These are phyloP conservation scores for Melitaea cinxia DNA, from an alignment of 1,140 invertebrate species.

Conservation along the genomic window DNA sequence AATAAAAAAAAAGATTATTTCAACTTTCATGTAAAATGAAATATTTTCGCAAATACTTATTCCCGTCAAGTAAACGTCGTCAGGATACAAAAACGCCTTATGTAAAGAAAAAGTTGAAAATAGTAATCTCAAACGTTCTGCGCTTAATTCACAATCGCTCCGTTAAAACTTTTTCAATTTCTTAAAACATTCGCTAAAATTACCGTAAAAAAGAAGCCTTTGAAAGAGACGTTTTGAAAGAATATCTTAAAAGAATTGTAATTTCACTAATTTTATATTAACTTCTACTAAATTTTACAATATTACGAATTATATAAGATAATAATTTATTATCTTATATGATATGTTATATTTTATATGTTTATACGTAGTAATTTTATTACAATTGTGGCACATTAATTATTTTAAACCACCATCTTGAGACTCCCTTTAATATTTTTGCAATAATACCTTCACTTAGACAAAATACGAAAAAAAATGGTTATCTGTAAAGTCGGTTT, in stretches of 20 bases:
- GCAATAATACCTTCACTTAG: neutral
- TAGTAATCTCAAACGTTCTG: neutral
- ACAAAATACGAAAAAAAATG: too few relatives aligned
- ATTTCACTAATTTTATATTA: neutral
- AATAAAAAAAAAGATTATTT: too few relatives aligned
- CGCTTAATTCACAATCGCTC: neutral
- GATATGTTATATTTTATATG: too few relatives aligned
- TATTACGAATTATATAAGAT: too few relatives aligned
- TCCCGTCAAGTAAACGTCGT: too few relatives aligned
- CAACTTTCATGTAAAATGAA: too few relatives aligned
- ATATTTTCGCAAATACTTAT: too few relatives aligned
- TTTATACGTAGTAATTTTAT: conserved; percentile 4
- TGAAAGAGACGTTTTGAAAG: neutral
- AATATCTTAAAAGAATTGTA: neutral
- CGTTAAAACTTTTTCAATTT: neutral
- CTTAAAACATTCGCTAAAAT: neutral
- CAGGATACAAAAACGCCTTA: too few relatives aligned
- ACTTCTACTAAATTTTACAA: neutral
- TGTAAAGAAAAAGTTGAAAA: neutral
- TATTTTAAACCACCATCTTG: conserved; percentile 4
- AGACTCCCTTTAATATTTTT: neutral
- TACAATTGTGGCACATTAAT: neutral
- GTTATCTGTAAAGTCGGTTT: too few relatives aligned
- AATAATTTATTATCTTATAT: too few relatives aligned
- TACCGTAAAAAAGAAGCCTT: neutral